Base-by-base conservation (phyloP, 2,113 vertebrate species). In the Mobula hypostoma region DNA sequence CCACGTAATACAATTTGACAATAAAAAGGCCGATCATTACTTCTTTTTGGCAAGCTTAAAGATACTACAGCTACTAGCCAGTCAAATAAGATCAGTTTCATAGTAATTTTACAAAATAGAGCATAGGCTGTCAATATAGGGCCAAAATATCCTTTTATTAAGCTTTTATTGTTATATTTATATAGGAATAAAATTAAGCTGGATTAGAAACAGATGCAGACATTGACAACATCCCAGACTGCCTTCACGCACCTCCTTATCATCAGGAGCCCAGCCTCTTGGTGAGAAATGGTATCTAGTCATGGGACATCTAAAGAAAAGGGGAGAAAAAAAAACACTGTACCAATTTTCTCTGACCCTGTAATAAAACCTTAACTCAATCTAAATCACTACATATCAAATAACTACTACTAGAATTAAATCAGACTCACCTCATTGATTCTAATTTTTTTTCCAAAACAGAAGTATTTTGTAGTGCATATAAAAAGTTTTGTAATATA, bases 241-340 rank as follows among this genome's bases (percentile, higher is more conserved):
- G 87, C 61, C 66, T n/a, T 19, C 58, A 90, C 27, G 61, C n/a
- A 36, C 87, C 87, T 66, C 87, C 87, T 90, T 68, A 66, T 15
- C 27, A 63, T 68, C 61, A 90, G 27, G 11, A 88, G 27, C 61
- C 1, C 29, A 36, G 87, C 68, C 5, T 70, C 88, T 92, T 72
- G n/a, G 9, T 92, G 66, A 70, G 61, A 40, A 92, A 72, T 92
- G 61, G 63, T 68, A 91, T n/a, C 88, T 91, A 91, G 32, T 70
- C 63, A 91, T 36, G n/a, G 88, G 17, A 17, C n/a, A 91, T 29
- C 88, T 91, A 70, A 91, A 88, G 58, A 85, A 88, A 91, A 4
- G n/a, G 63, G 87, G 29, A 7, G 17, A 14, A 19, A 91, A 91
- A 90, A 68, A 36, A 70, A 68, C 29, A 68, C 63, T 91, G 87